A percentile compares a stretch with the other conserved stretches of the same genome.
Conservation (phyloP, 2,797 vertebrate genomes). For the Hapalemur alaotrensis region DNA sequence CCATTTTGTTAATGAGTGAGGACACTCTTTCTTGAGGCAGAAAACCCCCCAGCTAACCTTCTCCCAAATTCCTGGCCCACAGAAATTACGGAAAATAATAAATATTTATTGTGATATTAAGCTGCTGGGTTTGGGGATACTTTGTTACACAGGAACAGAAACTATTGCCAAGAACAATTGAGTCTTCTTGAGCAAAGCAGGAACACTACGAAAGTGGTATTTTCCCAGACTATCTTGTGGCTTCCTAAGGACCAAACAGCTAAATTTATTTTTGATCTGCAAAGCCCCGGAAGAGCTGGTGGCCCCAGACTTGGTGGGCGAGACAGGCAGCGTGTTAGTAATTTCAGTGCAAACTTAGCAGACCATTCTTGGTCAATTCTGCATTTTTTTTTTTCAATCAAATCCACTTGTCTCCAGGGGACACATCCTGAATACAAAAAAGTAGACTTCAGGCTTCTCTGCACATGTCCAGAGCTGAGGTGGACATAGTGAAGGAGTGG, state of each 20-base stretch:
- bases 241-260: not conserved
- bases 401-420: not conserved
- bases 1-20: not conserved
- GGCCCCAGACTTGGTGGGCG: not conserved
- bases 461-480: not conserved
- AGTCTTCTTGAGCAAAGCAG: not conserved
- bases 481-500: not conserved
- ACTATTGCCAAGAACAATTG: not conserved
- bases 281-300: not conserved
- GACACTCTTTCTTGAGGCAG: not conserved
- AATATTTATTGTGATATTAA: not conserved
- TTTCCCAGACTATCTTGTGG: not conserved
- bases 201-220: not conserved
- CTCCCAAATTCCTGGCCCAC: not conserved
- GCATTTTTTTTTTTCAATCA: not conserved
- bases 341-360: not conserved
- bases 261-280: not conserved
- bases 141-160: not conserved
- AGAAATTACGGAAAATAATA: not conserved
- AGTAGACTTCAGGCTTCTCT: not conserved
- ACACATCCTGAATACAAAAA: not conserved
- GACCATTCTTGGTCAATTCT: not conserved
- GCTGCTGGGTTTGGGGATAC: not conserved
- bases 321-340: not conserved
- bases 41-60: not conserved